These are phyloP conservation scores for Drosophila kikkawai DNA, from an alignment of 1,140 invertebrate species.

Conservation along the genomic window DNA sequence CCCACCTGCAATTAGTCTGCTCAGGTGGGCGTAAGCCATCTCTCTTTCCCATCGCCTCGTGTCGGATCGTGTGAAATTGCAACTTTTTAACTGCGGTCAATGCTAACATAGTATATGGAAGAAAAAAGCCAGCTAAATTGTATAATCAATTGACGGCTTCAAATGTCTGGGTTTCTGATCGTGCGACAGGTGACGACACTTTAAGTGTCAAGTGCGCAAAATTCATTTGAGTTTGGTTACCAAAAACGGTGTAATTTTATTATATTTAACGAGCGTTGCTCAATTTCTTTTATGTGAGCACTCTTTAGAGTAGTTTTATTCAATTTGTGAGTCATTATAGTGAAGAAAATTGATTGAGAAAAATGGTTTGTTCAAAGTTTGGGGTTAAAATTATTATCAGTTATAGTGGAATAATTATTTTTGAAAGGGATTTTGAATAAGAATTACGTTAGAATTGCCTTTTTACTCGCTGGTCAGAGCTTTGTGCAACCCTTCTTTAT, in stretches of 20 bases:
- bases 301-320: neutral
- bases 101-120: constrained; percentile 4
- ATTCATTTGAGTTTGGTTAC: constrained; percentile 23
- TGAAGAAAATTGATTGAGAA: neutral
- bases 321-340: constrained; percentile 2
- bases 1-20: constrained; percentile 64
- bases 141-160: constrained; percentile 39
- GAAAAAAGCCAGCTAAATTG: constrained; percentile 24
- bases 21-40: constrained; percentile 54
- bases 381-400: neutral
- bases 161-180: constrained; percentile 18
- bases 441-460: neutral
- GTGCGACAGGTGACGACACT: constrained; percentile 43
- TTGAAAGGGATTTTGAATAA: neutral
- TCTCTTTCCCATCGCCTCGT: neutral
- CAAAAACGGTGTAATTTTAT: constrained; percentile 35
- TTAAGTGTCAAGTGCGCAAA: constrained; percentile 67
- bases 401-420: neutral
- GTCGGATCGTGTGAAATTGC: constrained; percentile 46
- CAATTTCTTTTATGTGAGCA: constrained; percentile 10
- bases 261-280: constrained; percentile 27
- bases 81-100: constrained; percentile 32
- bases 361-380: neutral
- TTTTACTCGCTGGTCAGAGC: neutral
- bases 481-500: neutral